A percentile compares a stretch with the other conserved stretches of the same genome.
Evolutionary conservation across 2,113 vertebrate genomes (phyloP).

Genomic region (Sylvietta virens): DNA sequence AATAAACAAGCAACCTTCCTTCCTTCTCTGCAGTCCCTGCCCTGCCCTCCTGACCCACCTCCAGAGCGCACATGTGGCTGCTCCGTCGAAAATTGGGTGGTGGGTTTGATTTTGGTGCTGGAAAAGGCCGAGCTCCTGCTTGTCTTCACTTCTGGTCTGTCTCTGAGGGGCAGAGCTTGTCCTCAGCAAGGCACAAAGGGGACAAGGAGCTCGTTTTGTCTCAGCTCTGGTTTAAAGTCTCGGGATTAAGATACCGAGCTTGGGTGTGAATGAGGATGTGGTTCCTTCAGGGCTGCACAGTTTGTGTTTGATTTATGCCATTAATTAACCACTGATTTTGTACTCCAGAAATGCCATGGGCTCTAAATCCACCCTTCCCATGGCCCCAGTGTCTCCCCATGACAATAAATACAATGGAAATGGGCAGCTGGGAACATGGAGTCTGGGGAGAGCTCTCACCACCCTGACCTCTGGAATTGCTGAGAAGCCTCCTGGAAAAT

Average conservation of each 20-base stretch:
- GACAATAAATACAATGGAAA: neutral
- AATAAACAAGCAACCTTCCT: neutral
- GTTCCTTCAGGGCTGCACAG: neutral
- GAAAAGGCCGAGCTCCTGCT: neutral
- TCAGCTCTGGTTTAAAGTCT: neutral
- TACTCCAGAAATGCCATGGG: neutral
- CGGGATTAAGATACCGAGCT: neutral
- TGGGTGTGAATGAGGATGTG: neutral
- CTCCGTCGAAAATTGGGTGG: neutral
- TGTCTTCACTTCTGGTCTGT: neutral
- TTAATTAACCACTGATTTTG: neutral
- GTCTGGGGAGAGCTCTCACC: neutral
- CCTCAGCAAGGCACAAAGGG: neutral
- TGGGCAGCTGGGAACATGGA: rapidly evolving
- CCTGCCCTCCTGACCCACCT: neutral
- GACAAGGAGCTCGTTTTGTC: neutral
- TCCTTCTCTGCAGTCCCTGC: neutral
- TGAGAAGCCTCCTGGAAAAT: neutral
- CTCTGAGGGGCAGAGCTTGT: neutral
- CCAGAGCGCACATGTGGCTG: neutral
- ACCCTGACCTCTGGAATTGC: neutral
- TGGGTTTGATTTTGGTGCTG: neutral
- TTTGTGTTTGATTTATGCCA: neutral
- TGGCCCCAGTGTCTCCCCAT: neutral
- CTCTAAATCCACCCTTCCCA: neutral